Percentiles rank a stretch among this genome's conserved stretches.
Evolutionary conservation across 2,888 invertebrate species (phyloP).

Genomic region (Spodoptera picta): DNA sequence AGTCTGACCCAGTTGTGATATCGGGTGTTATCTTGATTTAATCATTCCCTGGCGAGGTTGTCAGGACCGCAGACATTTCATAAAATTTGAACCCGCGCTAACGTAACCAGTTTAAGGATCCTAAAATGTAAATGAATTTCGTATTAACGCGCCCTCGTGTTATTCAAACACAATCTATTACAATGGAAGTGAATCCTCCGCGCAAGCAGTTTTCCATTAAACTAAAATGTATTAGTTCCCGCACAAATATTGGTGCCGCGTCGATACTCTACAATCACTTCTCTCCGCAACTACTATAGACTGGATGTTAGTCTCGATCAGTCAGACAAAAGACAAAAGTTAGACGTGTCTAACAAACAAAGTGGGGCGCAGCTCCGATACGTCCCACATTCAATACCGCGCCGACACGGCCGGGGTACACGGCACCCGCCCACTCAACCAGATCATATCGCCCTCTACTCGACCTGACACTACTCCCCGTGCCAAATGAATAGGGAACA

Average conservation of each 20-base stretch:
- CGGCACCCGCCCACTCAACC: conserved; percentile 11
- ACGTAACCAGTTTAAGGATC: conserved; percentile 4
- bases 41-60: conserved; percentile 28
- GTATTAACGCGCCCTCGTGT: conserved; percentile 7
- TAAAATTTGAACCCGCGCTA: conserved; percentile 10
- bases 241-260: conserved; percentile 14
- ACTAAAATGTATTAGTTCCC: conserved; percentile 20
- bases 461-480: conserved; percentile 28
- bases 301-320: conserved; percentile 51
- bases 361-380: conserved; percentile 58
- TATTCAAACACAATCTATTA: conserved; percentile 29
- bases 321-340: conserved; percentile 58
- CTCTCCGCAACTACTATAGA: conserved; percentile 47
- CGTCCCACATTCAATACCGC: conserved; percentile 42
- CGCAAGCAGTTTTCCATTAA: conserved; percentile 9
- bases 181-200: not conserved
- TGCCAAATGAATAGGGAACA: conserved; percentile 33
- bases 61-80: conserved; percentile 4
- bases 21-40: conserved; percentile 38
- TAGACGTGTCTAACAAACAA: conserved; percentile 53
- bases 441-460: conserved; percentile 38
- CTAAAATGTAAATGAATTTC: conserved; percentile 16
- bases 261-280: conserved; percentile 26
- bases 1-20: conserved; percentile 38
- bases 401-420: conserved; percentile 33